A percentile compares a stretch with the other conserved stretches of the same genome.
Evolutionary conservation across 2,113 vertebrate species (phyloP).

Genomic region (Raja brachyura): DNA sequence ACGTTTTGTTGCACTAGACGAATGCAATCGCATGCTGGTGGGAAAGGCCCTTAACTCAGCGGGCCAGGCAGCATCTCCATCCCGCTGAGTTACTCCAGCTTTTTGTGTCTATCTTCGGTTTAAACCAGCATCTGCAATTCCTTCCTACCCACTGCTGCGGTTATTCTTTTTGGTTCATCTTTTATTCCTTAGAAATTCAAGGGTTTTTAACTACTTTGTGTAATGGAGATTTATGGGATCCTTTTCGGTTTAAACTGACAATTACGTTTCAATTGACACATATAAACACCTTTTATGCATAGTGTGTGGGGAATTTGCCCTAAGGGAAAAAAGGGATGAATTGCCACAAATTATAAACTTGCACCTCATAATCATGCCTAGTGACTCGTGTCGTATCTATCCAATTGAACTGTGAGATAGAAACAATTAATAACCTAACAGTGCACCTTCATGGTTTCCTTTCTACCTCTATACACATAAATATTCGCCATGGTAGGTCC

Average conservation of each 20-base stretch:
- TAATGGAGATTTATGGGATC: background rate
- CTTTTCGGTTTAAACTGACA: background rate
- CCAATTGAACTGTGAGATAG: background rate
- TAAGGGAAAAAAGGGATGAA: background rate
- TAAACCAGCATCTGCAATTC: too few species aligned
- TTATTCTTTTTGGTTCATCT: background rate
- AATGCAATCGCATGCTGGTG: too few species aligned
- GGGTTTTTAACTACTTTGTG: background rate
- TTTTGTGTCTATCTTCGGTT: too few species aligned
- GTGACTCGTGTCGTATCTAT: background rate
- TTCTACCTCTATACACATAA: background rate
- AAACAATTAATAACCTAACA: constrained; percentile 7
- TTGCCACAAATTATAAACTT: background rate
- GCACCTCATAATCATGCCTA: background rate
- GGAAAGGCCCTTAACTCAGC: too few species aligned
- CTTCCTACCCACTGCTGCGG: too few species aligned
- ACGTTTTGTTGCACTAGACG: too few species aligned
- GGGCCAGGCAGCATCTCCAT: too few species aligned
- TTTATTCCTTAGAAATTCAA: background rate
- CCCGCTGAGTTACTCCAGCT: too few species aligned
- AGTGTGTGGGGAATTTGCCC: background rate
- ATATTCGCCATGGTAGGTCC: background rate
- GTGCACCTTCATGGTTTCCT: background rate
- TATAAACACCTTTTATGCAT: background rate
- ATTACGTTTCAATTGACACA: background rate